Percentiles rank a stretch among this genome's conserved stretches.
phyloP scores from a whole-genome alignment of 2,888 invertebrate species.

The Allygus modestus region DNA sequence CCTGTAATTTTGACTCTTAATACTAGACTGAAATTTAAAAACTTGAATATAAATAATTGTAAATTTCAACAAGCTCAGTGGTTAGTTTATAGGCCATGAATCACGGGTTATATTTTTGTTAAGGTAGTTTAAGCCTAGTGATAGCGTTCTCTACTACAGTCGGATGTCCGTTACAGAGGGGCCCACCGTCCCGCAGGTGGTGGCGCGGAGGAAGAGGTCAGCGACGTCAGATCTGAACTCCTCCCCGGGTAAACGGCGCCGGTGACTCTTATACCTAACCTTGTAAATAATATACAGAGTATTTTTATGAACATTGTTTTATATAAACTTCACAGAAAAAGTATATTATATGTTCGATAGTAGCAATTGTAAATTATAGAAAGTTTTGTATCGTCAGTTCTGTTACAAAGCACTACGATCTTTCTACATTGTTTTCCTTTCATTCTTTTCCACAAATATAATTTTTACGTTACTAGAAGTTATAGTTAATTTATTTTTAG shows the following conservation, averaged over 20 bases:
- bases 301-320: slow-evolving; percentile 30
- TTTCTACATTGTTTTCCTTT: background rate
- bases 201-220: background rate
- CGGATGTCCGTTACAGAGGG: background rate
- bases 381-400: background rate
- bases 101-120: too few species aligned
- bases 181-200: background rate
- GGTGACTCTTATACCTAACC: background rate
- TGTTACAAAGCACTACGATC: background rate
- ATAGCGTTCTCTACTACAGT: too few species aligned
- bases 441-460: background rate
- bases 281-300: slow-evolving; percentile 12
- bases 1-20: too few species aligned
- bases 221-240: background rate
- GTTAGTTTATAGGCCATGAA: too few species aligned
- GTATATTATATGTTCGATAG: background rate
- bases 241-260: background rate
- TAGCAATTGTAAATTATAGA: background rate
- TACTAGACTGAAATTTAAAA: too few species aligned
- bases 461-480: background rate
- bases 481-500: background rate
- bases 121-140: too few species aligned
- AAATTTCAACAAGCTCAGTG: too few species aligned
- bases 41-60: too few species aligned
- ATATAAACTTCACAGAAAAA: background rate